A percentile compares a stretch with the other conserved stretches of the same genome.
phyloP scores from a whole-genome alignment of 2,113 vertebrate genomes.

The Chamaetylas fuelleborni region DNA sequence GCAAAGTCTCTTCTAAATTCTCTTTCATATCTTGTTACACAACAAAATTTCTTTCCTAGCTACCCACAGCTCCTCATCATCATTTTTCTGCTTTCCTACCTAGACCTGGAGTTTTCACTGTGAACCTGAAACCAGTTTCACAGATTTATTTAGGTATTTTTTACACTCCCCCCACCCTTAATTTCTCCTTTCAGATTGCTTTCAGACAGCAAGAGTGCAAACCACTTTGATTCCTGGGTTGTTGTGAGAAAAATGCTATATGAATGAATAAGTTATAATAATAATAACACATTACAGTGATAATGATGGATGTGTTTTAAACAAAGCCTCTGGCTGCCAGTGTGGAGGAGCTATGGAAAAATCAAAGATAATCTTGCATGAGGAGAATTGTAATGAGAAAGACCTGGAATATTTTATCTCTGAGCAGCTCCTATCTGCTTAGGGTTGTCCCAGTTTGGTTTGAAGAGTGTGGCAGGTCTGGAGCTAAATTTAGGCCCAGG shows the following conservation, averaged over 20 bases:
- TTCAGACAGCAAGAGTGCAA: slow-evolving; percentile 29
- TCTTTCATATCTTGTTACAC: background rate
- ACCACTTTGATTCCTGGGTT: slow-evolving; percentile 42
- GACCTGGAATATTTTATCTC: slow-evolving; percentile 59
- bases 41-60: background rate
- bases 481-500: slow-evolving; percentile 19
- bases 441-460: slow-evolving; percentile 4
- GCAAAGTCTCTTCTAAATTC: background rate
- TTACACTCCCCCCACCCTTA: background rate
- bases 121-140: background rate
- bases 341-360: slow-evolving; percentile 55
- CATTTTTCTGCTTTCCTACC: background rate
- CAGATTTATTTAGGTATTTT: background rate
- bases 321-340: slow-evolving; percentile 65
- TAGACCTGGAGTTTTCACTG: background rate
- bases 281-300: slow-evolving; percentile 56
- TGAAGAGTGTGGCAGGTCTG: background rate
- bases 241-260: slow-evolving; percentile 47
- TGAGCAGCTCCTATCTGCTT: background rate
- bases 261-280: slow-evolving; percentile 62
- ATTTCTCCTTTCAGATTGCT: slow-evolving; percentile 31
- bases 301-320: slow-evolving; percentile 69
- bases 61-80: background rate
- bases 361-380: slow-evolving; percentile 63
- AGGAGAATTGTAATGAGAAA: slow-evolving; percentile 66